phyloP scores from a whole-genome alignment of 2,888 invertebrate species.

The Fragum whitleyi region DNA sequence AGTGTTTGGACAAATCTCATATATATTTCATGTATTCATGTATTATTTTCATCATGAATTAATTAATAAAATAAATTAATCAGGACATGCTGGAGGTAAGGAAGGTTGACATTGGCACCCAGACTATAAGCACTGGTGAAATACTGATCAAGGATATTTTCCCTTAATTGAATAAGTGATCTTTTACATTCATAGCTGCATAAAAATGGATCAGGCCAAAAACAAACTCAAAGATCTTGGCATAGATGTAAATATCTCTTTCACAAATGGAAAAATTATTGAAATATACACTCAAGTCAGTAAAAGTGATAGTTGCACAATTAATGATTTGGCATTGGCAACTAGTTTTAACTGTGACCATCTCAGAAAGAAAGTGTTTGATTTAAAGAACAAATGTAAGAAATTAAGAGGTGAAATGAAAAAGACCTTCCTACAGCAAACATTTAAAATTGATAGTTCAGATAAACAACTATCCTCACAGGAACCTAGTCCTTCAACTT shows the following conservation, averaged over 20 bases:
- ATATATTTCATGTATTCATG: no score
- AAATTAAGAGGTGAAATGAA: neutral
- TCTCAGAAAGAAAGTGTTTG: neutral
- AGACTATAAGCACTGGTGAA: constrained; percentile 8
- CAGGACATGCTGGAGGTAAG: constrained; percentile 10
- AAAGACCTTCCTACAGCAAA: neutral
- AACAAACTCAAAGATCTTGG: neutral
- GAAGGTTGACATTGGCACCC: neutral
- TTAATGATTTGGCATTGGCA: neutral
- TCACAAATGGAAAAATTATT: constrained; percentile 5
- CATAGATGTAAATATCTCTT: neutral
- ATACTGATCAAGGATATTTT: neutral
- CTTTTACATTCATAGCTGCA: neutral
- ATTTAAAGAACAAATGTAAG: neutral
- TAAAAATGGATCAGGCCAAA: neutral
- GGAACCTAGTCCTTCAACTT: neutral
- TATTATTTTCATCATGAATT: no score
- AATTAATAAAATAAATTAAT: no score
- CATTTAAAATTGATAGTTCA: neutral
- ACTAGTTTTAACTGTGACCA: neutral
- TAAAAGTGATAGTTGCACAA: neutral
- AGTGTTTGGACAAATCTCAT: no score
- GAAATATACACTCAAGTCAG: neutral
- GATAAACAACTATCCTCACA: neutral
- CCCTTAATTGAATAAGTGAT: neutral